phyloP scores from a whole-genome alignment of 2,113 vertebrate genomes.

The Panthera tigris region DNA sequence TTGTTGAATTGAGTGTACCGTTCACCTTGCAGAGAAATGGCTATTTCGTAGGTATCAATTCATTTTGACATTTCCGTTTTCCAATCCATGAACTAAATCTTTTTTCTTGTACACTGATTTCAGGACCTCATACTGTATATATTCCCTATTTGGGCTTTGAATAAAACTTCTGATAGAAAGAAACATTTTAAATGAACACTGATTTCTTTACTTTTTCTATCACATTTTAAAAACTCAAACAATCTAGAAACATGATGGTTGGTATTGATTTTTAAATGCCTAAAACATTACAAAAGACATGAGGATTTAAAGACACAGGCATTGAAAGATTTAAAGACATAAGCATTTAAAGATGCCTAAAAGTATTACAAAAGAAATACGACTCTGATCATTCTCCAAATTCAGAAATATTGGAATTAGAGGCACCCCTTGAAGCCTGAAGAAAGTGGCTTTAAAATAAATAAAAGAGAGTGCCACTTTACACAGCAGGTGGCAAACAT shows the following conservation, averaged over 20 bases:
- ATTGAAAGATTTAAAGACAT: not conserved
- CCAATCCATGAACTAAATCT: not conserved
- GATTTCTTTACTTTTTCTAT: not conserved
- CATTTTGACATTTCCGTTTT: slow-evolving; percentile 36
- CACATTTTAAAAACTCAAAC: not conserved
- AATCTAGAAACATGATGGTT: not conserved
- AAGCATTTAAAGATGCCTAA: slow-evolving; percentile 19
- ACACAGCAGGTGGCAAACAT: slow-evolving; percentile 35
- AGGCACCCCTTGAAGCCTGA: not conserved
- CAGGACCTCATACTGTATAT: not conserved
- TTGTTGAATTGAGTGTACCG: not conserved
- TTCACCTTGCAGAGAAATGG: not conserved
- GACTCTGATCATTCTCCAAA: not conserved
- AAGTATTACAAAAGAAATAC: slow-evolving; percentile 40
- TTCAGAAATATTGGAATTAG: not conserved
- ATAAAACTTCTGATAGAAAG: slow-evolving; percentile 35
- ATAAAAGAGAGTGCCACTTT: slow-evolving; percentile 45
- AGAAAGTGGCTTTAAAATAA: slow-evolving; percentile 16
- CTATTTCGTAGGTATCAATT: not conserved
- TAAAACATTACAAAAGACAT: slow-evolving; percentile 25
- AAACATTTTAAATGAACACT: slow-evolving; percentile 29
- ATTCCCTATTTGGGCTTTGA: not conserved
- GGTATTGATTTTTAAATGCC: slow-evolving; percentile 3
- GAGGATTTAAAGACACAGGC: not conserved
- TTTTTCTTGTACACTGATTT: not conserved